phyloP scores from a whole-genome alignment of 2,113 vertebrate species.

The Forbesichthys agassizii region DNA sequence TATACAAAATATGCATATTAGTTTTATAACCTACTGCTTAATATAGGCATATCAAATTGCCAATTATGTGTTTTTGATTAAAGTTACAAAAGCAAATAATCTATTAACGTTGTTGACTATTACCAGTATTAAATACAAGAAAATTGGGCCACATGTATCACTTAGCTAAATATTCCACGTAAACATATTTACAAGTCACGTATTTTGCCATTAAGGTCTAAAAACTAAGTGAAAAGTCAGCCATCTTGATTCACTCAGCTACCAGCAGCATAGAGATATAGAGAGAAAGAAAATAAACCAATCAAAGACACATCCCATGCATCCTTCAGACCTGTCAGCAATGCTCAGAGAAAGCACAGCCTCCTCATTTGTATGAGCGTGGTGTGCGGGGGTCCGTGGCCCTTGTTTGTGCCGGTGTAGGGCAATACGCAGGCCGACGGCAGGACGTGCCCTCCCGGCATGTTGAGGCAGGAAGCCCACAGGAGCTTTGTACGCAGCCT shows the following conservation, averaged over 20 bases:
- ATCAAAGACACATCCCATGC: too few relatives aligned
- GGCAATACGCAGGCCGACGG: conserved; percentile 47
- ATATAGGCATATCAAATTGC: too few relatives aligned
- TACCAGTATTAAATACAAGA: too few relatives aligned
- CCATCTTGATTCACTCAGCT: not conserved
- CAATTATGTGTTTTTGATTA: too few relatives aligned
- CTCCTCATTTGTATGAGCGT: conserved; percentile 57
- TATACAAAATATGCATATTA: too few relatives aligned
- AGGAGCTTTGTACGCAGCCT: conserved; percentile 42
- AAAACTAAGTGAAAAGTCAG: conserved; percentile 4
- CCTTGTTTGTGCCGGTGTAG: conserved; percentile 58
- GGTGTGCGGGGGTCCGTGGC: conserved; percentile 34
- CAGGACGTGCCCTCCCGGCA: conserved; percentile 41
- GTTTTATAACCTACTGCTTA: too few relatives aligned
- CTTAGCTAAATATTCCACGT: too few relatives aligned
- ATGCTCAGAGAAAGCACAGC: conserved; percentile 26
- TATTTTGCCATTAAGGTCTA: not conserved
- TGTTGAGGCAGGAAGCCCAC: conserved; percentile 59
- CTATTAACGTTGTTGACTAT: too few relatives aligned
- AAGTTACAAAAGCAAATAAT: too few relatives aligned
- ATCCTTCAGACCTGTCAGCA: conserved; percentile 19
- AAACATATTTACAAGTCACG: too few relatives aligned
- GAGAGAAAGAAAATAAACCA: too few relatives aligned
- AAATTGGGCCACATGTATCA: too few relatives aligned
- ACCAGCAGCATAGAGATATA: not conserved